Conservation (phyloP, 2,113 vertebrate genomes). For the Vulpes vulpes region DNA sequence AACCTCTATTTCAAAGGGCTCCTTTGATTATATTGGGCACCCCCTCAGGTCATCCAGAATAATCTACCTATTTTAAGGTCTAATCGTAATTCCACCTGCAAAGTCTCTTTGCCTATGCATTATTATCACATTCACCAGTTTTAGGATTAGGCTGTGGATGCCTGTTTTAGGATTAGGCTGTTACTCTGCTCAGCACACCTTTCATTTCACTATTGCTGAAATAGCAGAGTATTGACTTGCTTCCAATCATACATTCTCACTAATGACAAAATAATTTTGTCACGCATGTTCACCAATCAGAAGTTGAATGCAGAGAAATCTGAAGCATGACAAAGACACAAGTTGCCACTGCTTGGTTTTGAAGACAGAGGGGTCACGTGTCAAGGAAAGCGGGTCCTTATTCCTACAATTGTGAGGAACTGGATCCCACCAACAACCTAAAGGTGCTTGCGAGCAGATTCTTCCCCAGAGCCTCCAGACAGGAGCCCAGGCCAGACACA, state of each 20-base stretch:
- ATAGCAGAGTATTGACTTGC: neutral
- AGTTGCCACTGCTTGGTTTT: neutral
- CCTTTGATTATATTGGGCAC: neutral
- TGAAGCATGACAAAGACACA: neutral
- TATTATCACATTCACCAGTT: neutral
- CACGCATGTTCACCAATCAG: neutral
- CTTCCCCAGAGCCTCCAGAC: neutral
- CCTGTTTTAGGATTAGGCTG: too few relatives aligned
- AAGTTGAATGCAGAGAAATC: neutral
- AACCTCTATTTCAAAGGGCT: neutral
- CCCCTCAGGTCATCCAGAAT: neutral
- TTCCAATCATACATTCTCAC: neutral
- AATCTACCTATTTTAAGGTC: neutral
- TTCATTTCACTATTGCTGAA: neutral
- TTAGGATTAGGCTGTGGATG: neutral
- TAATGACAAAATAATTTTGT: conserved; percentile 15
- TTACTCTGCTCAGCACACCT: neutral
- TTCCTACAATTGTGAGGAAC: neutral
- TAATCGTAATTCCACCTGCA: neutral
- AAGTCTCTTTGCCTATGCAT: neutral
- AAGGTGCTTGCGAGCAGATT: neutral
- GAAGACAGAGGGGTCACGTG: neutral
- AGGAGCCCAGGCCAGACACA: neutral
- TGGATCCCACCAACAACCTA: neutral
- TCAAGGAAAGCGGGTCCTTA: neutral